Evolutionary conservation across 2,113 vertebrate genomes (phyloP).

Genomic region (Todiramphus saurophagus): DNA sequence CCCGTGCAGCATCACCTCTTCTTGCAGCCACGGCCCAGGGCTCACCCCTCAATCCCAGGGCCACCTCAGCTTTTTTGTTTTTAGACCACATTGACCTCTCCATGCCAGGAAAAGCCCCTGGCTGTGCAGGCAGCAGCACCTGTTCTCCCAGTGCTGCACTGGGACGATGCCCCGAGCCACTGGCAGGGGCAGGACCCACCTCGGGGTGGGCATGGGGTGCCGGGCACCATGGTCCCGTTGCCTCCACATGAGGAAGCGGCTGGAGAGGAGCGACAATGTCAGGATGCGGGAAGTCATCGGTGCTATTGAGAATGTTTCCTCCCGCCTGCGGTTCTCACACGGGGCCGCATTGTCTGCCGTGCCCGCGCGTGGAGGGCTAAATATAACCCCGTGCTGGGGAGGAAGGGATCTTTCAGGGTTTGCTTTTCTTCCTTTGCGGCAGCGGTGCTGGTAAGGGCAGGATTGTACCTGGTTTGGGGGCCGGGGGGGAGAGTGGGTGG

Average conservation of each 20-base stretch:
- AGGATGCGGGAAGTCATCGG: constrained; percentile 72
- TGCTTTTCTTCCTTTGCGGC: neutral
- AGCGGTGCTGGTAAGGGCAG: accelerated
- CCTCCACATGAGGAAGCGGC: constrained; percentile 46
- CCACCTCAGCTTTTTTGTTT: neutral
- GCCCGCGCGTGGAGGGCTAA: neutral
- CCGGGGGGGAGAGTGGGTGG: neutral
- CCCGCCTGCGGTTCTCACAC: constrained; percentile 68
- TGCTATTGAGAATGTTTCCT: constrained; percentile 75
- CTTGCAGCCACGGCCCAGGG: neutral
- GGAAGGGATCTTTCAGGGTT: neutral
- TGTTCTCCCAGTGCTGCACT: accelerated
- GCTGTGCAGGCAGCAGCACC: neutral
- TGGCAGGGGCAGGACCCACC: neutral
- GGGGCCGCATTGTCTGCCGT: constrained; percentile 19
- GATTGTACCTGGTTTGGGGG: neutral
- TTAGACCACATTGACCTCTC: neutral
- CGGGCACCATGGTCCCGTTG: accelerated
- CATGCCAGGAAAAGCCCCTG: accelerated
- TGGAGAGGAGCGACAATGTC: constrained; percentile 67
- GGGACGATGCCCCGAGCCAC: neutral
- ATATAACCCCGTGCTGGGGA: neutral
- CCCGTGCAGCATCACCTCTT: neutral
- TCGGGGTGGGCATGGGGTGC: neutral
- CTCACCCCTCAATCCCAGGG: neutral